phyloP scores from a whole-genome alignment of 2,888 invertebrate species.

The Meloe dianella region DNA sequence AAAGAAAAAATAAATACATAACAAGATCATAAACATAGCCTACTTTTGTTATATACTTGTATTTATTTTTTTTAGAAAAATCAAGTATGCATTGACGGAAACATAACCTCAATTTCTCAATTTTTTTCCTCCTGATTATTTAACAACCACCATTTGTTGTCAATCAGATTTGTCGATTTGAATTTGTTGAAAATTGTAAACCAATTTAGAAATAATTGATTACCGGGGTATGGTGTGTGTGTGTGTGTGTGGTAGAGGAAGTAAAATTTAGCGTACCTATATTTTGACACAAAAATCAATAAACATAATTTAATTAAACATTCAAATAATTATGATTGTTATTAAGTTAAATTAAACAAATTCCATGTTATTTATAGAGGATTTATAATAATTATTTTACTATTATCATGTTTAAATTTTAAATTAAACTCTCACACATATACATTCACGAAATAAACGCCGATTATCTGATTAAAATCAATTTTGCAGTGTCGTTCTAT shows the following conservation, averaged over 20 bases:
- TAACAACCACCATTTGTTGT: background rate
- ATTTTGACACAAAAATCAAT: background rate
- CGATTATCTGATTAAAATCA: conserved; percentile 57
- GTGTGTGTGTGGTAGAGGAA: too few species aligned
- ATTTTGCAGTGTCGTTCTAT: conserved; percentile 49
- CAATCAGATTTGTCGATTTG: background rate
- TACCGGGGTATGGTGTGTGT: too few species aligned
- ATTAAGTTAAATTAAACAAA: background rate
- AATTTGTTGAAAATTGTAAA: conserved; percentile 1
- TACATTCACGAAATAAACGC: conserved; percentile 18
- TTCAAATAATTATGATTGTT: background rate
- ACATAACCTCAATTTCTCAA: background rate
- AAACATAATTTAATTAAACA: background rate
- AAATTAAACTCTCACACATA: background rate
- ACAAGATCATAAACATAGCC: background rate
- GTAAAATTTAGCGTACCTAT: too few species aligned
- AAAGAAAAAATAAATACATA: background rate
- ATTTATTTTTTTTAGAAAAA: background rate
- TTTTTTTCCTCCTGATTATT: background rate
- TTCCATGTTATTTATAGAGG: background rate
- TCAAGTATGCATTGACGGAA: background rate
- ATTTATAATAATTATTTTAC: background rate
- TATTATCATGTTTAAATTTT: background rate
- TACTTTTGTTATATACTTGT: conserved; percentile 7
- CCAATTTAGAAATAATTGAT: background rate